phyloP scores from a whole-genome alignment of 2,797 vertebrate species.

The Takifugu rubripes region DNA sequence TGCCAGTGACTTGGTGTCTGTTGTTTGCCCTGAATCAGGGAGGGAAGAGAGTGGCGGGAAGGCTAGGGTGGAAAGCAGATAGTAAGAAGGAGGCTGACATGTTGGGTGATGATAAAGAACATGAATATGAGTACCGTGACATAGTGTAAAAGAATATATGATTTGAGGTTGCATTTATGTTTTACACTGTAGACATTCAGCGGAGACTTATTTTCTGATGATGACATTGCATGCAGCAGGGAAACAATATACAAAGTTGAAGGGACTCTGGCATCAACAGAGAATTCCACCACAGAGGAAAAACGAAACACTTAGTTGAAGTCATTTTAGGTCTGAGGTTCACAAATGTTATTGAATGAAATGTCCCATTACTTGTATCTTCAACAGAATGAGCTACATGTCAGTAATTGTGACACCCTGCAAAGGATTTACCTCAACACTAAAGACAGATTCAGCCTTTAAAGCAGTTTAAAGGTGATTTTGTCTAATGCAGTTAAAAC shows the following conservation, averaged over 20 bases:
- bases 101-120: slow-evolving; percentile 38
- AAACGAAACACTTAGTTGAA: no score
- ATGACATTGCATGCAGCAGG: slow-evolving; percentile 17
- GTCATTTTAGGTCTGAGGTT: no score
- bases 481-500: no score
- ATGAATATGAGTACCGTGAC: slow-evolving; percentile 30
- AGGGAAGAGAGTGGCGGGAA: neutral
- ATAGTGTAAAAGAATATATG: slow-evolving; percentile 29
- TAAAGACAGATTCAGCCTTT: no score
- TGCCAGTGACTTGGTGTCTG: slow-evolving; percentile 39
- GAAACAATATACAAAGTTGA: slow-evolving; percentile 11
- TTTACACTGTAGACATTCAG: slow-evolving; percentile 43
- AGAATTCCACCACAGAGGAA: no score
- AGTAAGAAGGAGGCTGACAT: slow-evolving; percentile 28
- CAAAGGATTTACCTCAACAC: no score
- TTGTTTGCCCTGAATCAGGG: slow-evolving; percentile 41
- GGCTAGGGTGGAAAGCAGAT: slow-evolving; percentile 1
- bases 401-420: no score
- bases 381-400: no score
- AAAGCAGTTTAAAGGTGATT: no score
- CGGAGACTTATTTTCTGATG: slow-evolving; percentile 19
- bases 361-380: no score
- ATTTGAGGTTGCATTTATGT: slow-evolving; percentile 45
- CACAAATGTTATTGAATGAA: no score
- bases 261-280: slow-evolving; percentile 5